These are phyloP conservation scores for Caenorhabditis brenneri DNA, from an alignment of 1,140 invertebrate genomes.

Conservation along the genomic window DNA sequence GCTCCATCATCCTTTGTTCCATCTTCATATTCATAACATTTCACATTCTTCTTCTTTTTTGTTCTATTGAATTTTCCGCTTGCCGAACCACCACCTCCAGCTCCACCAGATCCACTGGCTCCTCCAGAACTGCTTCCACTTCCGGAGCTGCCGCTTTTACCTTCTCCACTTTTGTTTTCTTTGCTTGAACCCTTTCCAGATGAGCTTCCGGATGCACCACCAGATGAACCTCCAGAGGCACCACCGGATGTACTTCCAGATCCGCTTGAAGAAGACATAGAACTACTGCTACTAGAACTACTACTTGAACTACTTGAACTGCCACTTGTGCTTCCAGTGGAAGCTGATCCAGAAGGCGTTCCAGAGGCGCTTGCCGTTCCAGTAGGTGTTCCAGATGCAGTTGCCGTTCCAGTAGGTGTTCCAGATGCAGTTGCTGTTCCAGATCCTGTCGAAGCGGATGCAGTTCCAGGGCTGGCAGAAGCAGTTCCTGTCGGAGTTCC, in stretches of 20 bases:
- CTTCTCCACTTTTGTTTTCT: neutral
- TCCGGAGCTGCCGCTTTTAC: neutral
- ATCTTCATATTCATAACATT: constrained; percentile 31
- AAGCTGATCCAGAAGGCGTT: neutral
- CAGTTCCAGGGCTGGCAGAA: neutral
- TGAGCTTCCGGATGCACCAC: neutral
- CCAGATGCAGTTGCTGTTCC: neutral
- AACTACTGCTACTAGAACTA: no score
- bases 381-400: neutral
- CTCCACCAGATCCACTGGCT: neutral
- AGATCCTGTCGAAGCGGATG: neutral
- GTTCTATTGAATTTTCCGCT: neutral
- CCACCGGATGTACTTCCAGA: neutral
- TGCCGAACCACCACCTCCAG: neutral
- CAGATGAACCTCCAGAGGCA: no score
- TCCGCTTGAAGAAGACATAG: neutral
- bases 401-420: neutral
- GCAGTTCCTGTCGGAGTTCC: neutral
- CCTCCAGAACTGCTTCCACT: neutral
- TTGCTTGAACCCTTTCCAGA: neutral
- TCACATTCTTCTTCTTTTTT: constrained; percentile 5
- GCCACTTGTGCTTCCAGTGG: neutral
- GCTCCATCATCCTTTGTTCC: neutral
- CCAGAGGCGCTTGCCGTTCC: neutral
- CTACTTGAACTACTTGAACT: neutral